Evolutionary conservation across 2,888 invertebrate genomes (phyloP).

Genomic region (Augochlorella aurata): DNA sequence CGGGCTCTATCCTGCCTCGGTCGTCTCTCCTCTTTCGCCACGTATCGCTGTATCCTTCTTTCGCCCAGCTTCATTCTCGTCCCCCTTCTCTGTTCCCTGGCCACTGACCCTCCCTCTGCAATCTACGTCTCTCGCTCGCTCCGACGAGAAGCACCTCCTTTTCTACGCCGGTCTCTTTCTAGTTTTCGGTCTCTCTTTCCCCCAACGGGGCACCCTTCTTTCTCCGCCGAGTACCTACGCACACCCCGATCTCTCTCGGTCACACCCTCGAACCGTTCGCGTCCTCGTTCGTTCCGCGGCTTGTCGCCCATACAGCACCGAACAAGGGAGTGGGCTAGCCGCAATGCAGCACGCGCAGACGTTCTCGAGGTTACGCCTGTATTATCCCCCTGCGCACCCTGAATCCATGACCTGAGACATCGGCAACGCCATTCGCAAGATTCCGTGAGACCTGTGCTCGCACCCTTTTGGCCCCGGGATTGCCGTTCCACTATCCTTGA

Average conservation of each 20-base stretch:
- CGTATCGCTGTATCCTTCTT: constrained; percentile 5
- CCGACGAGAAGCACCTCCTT: neutral
- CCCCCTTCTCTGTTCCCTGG: neutral
- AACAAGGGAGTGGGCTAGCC: constrained; percentile 68
- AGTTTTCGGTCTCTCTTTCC: constrained; percentile 4
- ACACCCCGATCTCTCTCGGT: neutral
- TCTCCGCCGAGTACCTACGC: neutral
- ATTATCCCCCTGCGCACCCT: constrained; percentile 68
- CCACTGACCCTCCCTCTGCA: neutral
- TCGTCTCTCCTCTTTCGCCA: neutral
- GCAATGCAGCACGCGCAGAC: constrained; percentile 79
- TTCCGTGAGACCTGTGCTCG: constrained; percentile 14
- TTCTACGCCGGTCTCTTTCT: neutral
- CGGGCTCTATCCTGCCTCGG: neutral
- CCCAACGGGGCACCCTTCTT: neutral
- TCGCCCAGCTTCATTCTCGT: neutral
- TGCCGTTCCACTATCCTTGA: constrained; percentile 5
- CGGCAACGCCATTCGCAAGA: constrained; percentile 51
- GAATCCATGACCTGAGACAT: constrained; percentile 63
- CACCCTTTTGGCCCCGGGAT: neutral
- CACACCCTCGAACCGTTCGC: neutral
- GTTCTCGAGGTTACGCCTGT: constrained; percentile 70
- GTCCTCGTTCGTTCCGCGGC: constrained; percentile 16
- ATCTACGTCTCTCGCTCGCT: constrained; percentile 2
- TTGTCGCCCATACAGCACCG: constrained; percentile 36